phyloP scores from a whole-genome alignment of 2,888 invertebrate genomes.

The Heliconius cydno region DNA sequence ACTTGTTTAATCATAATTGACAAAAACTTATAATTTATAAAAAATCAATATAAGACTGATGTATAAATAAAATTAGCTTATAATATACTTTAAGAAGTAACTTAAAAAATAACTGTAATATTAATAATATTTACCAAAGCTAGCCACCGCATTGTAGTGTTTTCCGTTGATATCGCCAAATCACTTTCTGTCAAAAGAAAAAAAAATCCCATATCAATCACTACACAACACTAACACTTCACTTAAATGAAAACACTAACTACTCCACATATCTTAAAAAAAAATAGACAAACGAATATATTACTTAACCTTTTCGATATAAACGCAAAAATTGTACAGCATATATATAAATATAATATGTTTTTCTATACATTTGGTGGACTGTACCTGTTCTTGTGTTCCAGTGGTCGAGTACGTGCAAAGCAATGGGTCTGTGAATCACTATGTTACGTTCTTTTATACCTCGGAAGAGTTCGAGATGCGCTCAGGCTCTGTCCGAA shows the following conservation, averaged over 20 bases:
- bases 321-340: slow-evolving; percentile 22
- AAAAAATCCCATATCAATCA: slow-evolving; percentile 57
- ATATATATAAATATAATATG: slow-evolving; percentile 14
- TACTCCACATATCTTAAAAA: slow-evolving; percentile 18
- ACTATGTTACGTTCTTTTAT: slow-evolving; percentile 78
- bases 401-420: slow-evolving; percentile 59
- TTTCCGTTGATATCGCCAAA: slow-evolving; percentile 55
- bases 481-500: slow-evolving; percentile 69
- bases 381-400: slow-evolving; percentile 54
- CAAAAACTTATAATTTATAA: not conserved
- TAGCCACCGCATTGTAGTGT: slow-evolving; percentile 72
- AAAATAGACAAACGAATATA: slow-evolving; percentile 25
- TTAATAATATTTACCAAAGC: slow-evolving; percentile 65
- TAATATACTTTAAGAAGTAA: not conserved
- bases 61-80: not conserved
- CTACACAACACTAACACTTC: slow-evolving; percentile 49
- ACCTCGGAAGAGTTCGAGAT: slow-evolving; percentile 81
- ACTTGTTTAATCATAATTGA: not conserved
- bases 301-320: not conserved
- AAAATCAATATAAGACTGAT: not conserved
- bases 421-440: slow-evolving; percentile 76
- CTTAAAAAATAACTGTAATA: not conserved
- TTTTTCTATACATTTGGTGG: slow-evolving; percentile 33
- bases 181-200: slow-evolving; percentile 77
- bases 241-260: slow-evolving; percentile 32